A percentile compares a stretch with the other conserved stretches of the same genome.
Evolutionary conservation across 2,888 invertebrate genomes (phyloP).

Genomic region (Stenchaetothrips biformis): DNA sequence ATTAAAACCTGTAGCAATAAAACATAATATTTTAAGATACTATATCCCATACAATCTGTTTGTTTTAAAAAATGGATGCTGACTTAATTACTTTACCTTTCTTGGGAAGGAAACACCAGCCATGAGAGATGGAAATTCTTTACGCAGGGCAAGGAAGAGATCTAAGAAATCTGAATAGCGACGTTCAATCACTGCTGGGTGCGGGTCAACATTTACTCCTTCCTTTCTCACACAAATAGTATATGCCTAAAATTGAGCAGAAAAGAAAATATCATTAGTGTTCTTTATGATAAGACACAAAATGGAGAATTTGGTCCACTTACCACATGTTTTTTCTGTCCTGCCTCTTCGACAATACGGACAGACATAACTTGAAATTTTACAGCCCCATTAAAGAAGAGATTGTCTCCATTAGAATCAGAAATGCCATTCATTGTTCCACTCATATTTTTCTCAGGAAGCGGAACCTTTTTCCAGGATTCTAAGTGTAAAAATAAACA

Average conservation of each 20-base stretch:
- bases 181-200: conserved; percentile 62
- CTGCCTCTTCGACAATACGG: neutral
- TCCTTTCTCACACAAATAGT: conserved; percentile 60
- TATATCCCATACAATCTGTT: too few relatives aligned
- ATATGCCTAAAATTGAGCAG: conserved; percentile 45
- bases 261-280: neutral
- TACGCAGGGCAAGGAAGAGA: conserved; percentile 58
- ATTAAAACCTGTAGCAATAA: conserved; percentile 48
- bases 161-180: conserved; percentile 68
- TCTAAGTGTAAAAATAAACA: neutral
- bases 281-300: neutral
- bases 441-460: neutral
- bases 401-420: neutral
- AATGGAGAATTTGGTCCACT: neutral
- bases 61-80: conserved; percentile 26
- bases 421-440: neutral
- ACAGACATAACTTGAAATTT: conserved; percentile 38
- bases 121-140: conserved; percentile 54
- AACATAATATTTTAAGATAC: conserved; percentile 7
- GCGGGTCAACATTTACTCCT: conserved; percentile 53
- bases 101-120: conserved; percentile 58
- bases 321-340: conserved; percentile 27
- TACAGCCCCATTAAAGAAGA: conserved; percentile 37
- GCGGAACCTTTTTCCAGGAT: neutral
- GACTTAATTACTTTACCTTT: conserved; percentile 54